Evolutionary conservation across 2,113 vertebrate genomes (phyloP), one percentile per base, ranked within the genome.

Genomic region (Mesembrinibis cayennensis): DNA sequence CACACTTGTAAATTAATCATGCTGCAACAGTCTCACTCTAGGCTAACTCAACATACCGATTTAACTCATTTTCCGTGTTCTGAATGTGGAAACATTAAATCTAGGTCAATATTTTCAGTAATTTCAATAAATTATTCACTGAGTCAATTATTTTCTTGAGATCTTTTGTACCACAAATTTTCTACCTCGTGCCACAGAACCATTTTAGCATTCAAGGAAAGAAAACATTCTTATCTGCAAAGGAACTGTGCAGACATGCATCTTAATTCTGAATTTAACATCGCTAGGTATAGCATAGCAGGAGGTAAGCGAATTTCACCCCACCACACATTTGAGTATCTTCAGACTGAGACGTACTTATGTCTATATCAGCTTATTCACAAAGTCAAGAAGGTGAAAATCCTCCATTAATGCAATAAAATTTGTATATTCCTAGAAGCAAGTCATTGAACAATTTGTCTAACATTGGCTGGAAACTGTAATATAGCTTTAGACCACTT

Each of bases 61-160:
- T 91, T 94, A 96, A 93, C 89, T 95, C 30, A 52, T 89, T 95
- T 95, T 66, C 72, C 2, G 0, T 90, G 87, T 95, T 95, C 82
- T 93, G 87, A 96, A 95, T 96, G 44, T 47, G 84, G 65, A 97
- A 69, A 72, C 36, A 96, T 85, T 93, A 91, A 93, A 97, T 92
- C 45, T 89, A 94, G 81, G 94, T 93, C 88, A 93, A 55, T 93
- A 79, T 93, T 97, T 97, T 96, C 95, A 95, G 91, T 80, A 69
- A 96, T 96, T 86, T 95, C 78, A 91, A 94, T 95, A 97, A 97
- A 95, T 95, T 95, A 92, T 97, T 97, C 83, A 97, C 82, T n/a
- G 17, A 96, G 82, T 95, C 95, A 95, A 95, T 97, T 97, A 96
- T 95, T 95, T 97, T 96, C 93, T 87, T 0, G 0, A 89, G 63